These are phyloP conservation scores for Eurystomus glaucurus DNA, from an alignment of 2,797 vertebrate genomes.

Conservation along the genomic window DNA sequence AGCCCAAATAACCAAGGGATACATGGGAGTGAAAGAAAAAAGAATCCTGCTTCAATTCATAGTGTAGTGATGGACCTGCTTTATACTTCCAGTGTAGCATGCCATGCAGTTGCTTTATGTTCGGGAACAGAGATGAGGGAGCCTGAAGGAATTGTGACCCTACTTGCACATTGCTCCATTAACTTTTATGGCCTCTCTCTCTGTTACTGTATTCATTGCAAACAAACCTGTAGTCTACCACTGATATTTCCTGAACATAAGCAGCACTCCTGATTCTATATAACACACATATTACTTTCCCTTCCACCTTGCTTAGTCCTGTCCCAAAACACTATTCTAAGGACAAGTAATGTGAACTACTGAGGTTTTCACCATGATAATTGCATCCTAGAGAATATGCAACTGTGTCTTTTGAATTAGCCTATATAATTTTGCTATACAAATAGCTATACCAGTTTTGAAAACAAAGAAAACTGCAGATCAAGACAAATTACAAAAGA, in stretches of 20 bases:
- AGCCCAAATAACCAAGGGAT: not conserved
- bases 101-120: not conserved
- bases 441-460: not conserved
- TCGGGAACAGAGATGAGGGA: not conserved
- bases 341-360: not conserved
- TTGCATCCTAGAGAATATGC: not conserved
- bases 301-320: not conserved
- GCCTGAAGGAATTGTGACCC: not conserved
- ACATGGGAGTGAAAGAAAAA: not conserved
- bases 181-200: not conserved
- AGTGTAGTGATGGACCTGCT: not conserved
- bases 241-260: not conserved
- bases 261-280: not conserved
- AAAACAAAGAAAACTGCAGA: not conserved
- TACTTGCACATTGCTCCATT: not conserved
- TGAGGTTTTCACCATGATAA: not conserved
- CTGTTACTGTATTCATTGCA: not conserved
- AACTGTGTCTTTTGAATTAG: not conserved
- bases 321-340: not conserved
- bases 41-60: fast-evolving
- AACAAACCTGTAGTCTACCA: not conserved
- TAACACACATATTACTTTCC: not conserved
- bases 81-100: not conserved
- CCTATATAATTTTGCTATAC: not conserved
- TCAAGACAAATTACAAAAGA: not conserved